phyloP scores from a whole-genome alignment of 2,888 invertebrate genomes.

The Campopleginae sp. region DNA sequence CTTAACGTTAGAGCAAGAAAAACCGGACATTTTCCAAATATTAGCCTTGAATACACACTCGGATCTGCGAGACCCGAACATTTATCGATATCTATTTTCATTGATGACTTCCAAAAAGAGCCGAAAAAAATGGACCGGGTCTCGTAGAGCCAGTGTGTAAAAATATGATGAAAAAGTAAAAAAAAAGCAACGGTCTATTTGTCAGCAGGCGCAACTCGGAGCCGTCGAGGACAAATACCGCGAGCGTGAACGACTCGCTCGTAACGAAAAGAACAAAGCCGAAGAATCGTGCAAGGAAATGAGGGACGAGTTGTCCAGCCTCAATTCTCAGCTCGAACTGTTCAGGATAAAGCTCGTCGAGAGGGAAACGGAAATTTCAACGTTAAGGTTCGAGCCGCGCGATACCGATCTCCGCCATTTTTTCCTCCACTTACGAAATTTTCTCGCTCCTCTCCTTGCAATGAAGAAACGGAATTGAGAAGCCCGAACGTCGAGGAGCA shows the following conservation, averaged over 20 bases:
- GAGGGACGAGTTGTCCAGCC: conserved; percentile 74
- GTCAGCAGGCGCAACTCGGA: conserved; percentile 74
- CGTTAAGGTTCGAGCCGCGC: conserved; percentile 71
- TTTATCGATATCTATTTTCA: neutral
- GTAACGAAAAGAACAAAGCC: conserved; percentile 72
- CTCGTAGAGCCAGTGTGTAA: neutral
- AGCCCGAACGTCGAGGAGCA: neutral
- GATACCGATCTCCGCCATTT: neutral
- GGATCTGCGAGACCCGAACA: neutral
- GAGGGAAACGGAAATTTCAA: conserved; percentile 79
- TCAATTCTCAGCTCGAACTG: conserved; percentile 75
- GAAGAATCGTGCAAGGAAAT: conserved; percentile 73
- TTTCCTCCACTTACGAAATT: neutral
- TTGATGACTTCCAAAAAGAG: no score
- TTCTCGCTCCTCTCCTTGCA: no score
- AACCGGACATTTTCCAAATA: neutral
- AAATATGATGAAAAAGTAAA: no score
- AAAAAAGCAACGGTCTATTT: neutral
- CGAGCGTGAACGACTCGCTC: conserved; percentile 72
- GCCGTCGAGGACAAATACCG: conserved; percentile 72
- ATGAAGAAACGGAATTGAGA: neutral
- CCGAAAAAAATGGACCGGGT: neutral
- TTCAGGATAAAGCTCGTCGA: conserved; percentile 77
- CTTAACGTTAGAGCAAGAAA: conserved; percentile 85
- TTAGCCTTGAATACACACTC: neutral